phyloP scores from a whole-genome alignment of 2,113 vertebrate genomes.

The Neogale vison region DNA sequence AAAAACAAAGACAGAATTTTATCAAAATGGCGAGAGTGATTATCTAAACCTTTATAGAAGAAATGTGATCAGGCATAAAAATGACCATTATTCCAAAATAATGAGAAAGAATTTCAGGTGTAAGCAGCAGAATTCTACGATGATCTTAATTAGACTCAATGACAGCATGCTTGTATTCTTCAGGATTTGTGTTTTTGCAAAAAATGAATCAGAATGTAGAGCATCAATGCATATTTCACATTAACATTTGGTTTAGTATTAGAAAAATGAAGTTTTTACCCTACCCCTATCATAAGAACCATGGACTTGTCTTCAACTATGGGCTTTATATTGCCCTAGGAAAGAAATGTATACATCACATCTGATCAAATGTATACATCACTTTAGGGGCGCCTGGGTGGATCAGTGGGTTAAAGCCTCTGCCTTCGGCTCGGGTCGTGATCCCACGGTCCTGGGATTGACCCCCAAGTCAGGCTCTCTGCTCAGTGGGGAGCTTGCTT shows the following conservation, averaged over 20 bases:
- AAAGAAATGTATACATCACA: neutral
- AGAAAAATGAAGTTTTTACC: neutral
- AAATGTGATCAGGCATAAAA: constrained; percentile 26
- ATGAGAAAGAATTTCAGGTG: neutral
- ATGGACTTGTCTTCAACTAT: neutral
- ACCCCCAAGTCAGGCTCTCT: no score
- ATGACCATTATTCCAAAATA: neutral
- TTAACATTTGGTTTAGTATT: neutral
- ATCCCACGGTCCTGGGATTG: no score
- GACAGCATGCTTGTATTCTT: neutral
- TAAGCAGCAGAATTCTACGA: neutral
- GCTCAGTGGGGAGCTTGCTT: no score
- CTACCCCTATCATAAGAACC: neutral
- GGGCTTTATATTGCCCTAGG: neutral
- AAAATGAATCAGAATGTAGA: neutral
- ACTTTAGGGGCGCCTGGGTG: neutral
- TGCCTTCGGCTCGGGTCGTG: no score
- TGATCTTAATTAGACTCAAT: neutral
- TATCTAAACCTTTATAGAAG: neutral
- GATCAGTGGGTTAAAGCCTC: no score
- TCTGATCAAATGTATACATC: no score
- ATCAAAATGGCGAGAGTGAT: constrained; percentile 19
- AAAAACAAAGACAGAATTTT: neutral
- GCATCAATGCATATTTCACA: neutral
- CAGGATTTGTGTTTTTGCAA: neutral